Conservation (phyloP, 2,888 invertebrate genomes). For the Cantharis rustica region DNA sequence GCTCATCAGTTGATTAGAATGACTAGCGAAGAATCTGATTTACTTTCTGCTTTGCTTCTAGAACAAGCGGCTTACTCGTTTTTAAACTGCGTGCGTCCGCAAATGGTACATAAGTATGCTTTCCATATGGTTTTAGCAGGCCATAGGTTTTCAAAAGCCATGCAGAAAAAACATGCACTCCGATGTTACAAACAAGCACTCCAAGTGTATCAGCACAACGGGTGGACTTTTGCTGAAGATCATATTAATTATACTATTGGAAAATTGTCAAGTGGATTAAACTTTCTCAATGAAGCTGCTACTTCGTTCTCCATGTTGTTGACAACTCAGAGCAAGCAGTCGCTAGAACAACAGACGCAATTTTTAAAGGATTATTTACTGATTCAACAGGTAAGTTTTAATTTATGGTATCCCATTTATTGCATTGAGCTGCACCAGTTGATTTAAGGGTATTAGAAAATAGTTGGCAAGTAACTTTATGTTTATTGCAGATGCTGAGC, state of each 20-base stretch:
- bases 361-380: conserved; percentile 88
- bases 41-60: conserved; percentile 88
- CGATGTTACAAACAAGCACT: conserved; percentile 91
- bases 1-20: conserved; percentile 92
- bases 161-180: conserved; percentile 89
- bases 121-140: conserved; percentile 97
- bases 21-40: conserved; percentile 97
- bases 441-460: no score
- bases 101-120: conserved; percentile 89
- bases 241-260: conserved; percentile 95
- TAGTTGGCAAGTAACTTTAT: no score
- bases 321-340: conserved; percentile 71
- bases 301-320: conserved; percentile 80
- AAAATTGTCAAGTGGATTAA: conserved; percentile 83
- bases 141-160: conserved; percentile 91
- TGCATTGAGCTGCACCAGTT: neutral
- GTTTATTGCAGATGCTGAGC: conserved; percentile 26
- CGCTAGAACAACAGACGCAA: conserved; percentile 73
- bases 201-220: conserved; percentile 72
- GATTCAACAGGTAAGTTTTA: conserved; percentile 74
- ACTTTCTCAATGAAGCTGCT: conserved; percentile 71
- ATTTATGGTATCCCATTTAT: neutral
- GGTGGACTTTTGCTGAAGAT: conserved; percentile 93
- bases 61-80: conserved; percentile 97
- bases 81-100: conserved; percentile 66